Conservation (phyloP, 2,888 invertebrate species). For the Notocelia uddmanniana region DNA sequence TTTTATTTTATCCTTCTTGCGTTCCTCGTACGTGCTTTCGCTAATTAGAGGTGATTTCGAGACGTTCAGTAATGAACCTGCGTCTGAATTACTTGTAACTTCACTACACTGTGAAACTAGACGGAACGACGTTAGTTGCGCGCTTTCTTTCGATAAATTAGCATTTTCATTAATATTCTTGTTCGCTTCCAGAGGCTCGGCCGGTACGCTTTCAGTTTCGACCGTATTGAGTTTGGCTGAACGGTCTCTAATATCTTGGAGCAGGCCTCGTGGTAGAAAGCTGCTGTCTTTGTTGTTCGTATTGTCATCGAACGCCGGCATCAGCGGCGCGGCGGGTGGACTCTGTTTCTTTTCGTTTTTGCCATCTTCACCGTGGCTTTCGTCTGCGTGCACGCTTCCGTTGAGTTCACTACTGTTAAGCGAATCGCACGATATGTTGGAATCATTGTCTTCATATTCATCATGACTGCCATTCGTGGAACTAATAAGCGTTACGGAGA, state of each 20-base stretch:
- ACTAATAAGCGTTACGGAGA: constrained; percentile 86
- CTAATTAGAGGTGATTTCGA: constrained; percentile 83
- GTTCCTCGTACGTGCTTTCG: constrained; percentile 89
- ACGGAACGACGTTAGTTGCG: constrained; percentile 82
- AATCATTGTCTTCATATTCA: constrained; percentile 91
- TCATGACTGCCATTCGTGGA: constrained; percentile 87
- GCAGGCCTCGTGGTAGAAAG: constrained; percentile 88
- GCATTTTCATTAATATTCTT: constrained; percentile 81
- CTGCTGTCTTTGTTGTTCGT: constrained; percentile 73
- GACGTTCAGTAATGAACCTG: constrained; percentile 64
- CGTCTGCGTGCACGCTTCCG: constrained; percentile 81
- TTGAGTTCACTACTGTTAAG: constrained; percentile 90
- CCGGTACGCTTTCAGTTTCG: constrained; percentile 76
- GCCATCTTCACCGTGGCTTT: constrained; percentile 76
- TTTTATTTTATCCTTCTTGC: constrained; percentile 82
- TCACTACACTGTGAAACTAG: constrained; percentile 81
- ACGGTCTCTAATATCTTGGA: constrained; percentile 90
- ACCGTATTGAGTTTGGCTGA: constrained; percentile 81
- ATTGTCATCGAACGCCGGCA: constrained; percentile 65
- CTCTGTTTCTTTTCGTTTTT: constrained; percentile 75
- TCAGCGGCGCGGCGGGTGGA: constrained; percentile 70
- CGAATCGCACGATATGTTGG: constrained; percentile 93
- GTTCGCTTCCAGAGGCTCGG: constrained; percentile 69
- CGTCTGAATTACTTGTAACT: constrained; percentile 64
- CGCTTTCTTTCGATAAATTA: constrained; percentile 81